Evolutionary conservation across 2,888 invertebrate genomes (phyloP).

Genomic region (Leptogaster cylindrica): DNA sequence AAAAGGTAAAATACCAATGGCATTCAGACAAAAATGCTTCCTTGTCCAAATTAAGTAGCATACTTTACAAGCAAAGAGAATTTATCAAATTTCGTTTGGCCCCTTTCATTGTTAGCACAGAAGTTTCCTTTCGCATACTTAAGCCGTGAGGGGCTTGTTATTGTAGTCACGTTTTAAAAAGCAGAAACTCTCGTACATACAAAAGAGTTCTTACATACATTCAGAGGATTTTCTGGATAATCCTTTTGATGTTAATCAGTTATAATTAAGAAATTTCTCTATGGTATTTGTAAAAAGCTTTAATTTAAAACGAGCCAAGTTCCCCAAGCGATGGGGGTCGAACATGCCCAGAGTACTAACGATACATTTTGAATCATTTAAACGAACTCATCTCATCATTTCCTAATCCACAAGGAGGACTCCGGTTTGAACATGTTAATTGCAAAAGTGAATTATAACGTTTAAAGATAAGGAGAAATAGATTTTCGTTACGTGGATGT

Average conservation of each 20-base stretch:
- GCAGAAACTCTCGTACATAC: slow-evolving; percentile 34
- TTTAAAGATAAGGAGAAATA: too few species aligned
- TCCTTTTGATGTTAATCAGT: slow-evolving; percentile 48
- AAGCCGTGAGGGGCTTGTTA: slow-evolving; percentile 40
- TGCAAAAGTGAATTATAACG: slow-evolving; percentile 10
- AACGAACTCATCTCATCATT: slow-evolving; percentile 29
- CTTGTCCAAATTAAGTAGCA: slow-evolving; percentile 15
- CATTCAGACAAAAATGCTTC: slow-evolving; percentile 24
- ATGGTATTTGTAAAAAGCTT: slow-evolving; percentile 47
- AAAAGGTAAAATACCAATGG: slow-evolving; percentile 25
- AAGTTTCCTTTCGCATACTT: slow-evolving; percentile 44
- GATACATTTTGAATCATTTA: slow-evolving; percentile 23
- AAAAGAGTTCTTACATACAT: slow-evolving; percentile 41
- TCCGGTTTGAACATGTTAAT: slow-evolving; percentile 31
- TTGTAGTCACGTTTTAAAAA: slow-evolving; percentile 43
- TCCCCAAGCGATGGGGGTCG: slow-evolving; percentile 5
- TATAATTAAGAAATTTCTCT: slow-evolving; percentile 47
- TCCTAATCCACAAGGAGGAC: slow-evolving; percentile 28
- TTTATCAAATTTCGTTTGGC: slow-evolving; percentile 45
- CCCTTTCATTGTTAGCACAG: slow-evolving; percentile 44
- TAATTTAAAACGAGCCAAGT: slow-evolving; percentile 42
- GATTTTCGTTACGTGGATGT: too few species aligned
- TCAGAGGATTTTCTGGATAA: slow-evolving; percentile 42
- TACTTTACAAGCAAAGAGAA: slow-evolving; percentile 27
- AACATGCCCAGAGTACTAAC: slow-evolving; percentile 27